phyloP scores from a whole-genome alignment of 2,113 vertebrate species.

The Saguinus imperator region DNA sequence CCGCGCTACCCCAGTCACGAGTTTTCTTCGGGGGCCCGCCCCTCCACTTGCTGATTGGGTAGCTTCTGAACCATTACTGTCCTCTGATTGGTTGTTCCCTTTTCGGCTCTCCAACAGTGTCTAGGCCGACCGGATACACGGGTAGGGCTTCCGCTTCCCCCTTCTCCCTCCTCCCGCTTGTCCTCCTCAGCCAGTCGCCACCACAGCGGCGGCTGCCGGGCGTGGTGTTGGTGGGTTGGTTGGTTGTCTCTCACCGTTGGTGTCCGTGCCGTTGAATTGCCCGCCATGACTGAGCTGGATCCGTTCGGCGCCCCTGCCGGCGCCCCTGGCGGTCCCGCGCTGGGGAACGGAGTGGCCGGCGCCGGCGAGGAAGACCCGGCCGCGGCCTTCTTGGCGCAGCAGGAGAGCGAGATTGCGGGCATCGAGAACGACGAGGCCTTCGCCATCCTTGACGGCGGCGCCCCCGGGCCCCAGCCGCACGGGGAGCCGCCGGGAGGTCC shows the following conservation, averaged over 20 bases:
- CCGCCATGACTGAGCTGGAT: constrained; percentile 74
- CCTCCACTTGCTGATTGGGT: constrained; percentile 46
- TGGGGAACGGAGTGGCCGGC: constrained; percentile 84
- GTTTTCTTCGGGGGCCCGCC: neutral
- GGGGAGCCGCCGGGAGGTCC: constrained; percentile 67
- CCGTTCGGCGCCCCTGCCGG: constrained; percentile 69
- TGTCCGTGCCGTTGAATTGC: constrained; percentile 41
- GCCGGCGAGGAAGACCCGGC: constrained; percentile 92
- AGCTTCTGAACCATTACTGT: neutral
- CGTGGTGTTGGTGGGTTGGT: neutral
- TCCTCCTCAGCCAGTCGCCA: neutral
- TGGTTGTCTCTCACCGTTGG: neutral
- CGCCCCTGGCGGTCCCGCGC: constrained; percentile 64
- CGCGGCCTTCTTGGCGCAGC: constrained; percentile 94
- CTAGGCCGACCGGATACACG: constrained; percentile 61
- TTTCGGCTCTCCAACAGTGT: neutral
- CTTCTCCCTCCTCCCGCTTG: neutral
- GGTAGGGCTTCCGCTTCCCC: constrained; percentile 53
- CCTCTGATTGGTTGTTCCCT: constrained; percentile 39
- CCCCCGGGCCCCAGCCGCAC: constrained; percentile 87
- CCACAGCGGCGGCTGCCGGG: constrained; percentile 10
- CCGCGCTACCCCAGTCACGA: constrained; percentile 43
- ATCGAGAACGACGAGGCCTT: constrained; percentile 95
- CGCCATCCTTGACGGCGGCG: constrained; percentile 94
- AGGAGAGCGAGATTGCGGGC: constrained; percentile 94